Base-by-base conservation (phyloP, 2,888 invertebrate species). In the Phaonia tiefii region DNA sequence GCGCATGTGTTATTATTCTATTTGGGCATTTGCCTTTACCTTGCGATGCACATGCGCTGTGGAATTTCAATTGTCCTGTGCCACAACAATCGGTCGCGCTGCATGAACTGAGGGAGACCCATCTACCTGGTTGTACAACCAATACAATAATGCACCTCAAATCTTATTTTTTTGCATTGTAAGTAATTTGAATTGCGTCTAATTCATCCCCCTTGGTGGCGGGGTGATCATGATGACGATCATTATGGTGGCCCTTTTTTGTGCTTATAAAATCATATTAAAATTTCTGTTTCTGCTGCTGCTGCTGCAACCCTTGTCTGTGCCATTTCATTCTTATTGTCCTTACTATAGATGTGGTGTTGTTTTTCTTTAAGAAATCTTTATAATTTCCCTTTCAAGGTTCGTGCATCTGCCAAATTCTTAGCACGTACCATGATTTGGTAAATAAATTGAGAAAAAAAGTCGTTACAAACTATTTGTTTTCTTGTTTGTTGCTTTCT, bases 1-100 rank as follows among this genome's bases (percentile, higher is more conserved):
- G 80, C 84, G 84, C 85, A 83, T 83, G 86, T 85, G 83, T 49
- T 79, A 71, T 60, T 77, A 71, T 71, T 13, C 71, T 67, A 76
- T 54, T 25, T 77, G 65, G 65, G 60, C 83, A 84, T 84, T 31
- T 86, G 84, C 84, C 84, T 84, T 86, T 86, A 85, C 80, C 81
- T 72, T 75, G 78, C 69, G 78, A 69, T n/a, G 75, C 75, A 75
- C 54, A 65, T 72, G 77, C 74, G 75, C 72, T 63, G 73, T 77
- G 81, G 78, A 75, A 81, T 22, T 63, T 22, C n/a, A 39, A 54
- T 51, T 13, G 10, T 76, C 71, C 76, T 76, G 75, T 49, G 75
- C 67, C 58, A 79, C 44, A n/a, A n/a, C n/a, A 69, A 73, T 66
- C n/a, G 8, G 31, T 5, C 31, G 8, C 1, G 31, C 58, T 58